phyloP scores from a whole-genome alignment of 2,888 invertebrate genomes.

The Cantharis nigra region DNA sequence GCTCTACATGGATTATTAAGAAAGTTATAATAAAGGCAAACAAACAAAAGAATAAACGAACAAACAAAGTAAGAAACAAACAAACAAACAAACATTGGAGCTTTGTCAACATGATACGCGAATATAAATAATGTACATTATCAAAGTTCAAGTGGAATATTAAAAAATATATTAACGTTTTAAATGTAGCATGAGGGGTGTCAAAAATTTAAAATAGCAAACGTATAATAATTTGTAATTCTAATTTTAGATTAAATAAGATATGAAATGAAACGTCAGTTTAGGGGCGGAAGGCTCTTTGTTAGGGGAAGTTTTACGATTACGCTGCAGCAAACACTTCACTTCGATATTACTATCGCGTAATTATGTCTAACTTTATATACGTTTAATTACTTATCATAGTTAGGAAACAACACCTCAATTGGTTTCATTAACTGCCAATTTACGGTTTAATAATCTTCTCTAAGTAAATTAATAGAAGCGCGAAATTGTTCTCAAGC shows the following conservation, averaged over 20 bases:
- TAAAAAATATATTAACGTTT: too few species aligned
- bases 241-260: slow-evolving; percentile 2
- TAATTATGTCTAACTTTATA: not conserved
- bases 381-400: not conserved
- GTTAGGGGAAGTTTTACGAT: slow-evolving; percentile 2
- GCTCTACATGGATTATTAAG: not conserved
- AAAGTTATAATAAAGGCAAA: too few species aligned
- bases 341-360: not conserved
- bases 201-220: not conserved
- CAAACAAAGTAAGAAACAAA: too few species aligned
- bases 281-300: not conserved
- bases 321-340: not conserved
- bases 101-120: too few species aligned
- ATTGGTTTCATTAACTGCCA: not conserved
- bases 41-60: too few species aligned
- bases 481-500: not conserved
- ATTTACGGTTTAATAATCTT: not conserved
- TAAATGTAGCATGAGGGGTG: not conserved
- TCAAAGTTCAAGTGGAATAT: too few species aligned
- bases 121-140: too few species aligned
- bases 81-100: too few species aligned
- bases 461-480: not conserved
- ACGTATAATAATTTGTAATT: slow-evolving; percentile 1
- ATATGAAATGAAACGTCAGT: not conserved
- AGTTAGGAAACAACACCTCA: not conserved